Base-by-base conservation (phyloP, 2,797 vertebrate genomes). In the Oreonectes daqikongensis region DNA sequence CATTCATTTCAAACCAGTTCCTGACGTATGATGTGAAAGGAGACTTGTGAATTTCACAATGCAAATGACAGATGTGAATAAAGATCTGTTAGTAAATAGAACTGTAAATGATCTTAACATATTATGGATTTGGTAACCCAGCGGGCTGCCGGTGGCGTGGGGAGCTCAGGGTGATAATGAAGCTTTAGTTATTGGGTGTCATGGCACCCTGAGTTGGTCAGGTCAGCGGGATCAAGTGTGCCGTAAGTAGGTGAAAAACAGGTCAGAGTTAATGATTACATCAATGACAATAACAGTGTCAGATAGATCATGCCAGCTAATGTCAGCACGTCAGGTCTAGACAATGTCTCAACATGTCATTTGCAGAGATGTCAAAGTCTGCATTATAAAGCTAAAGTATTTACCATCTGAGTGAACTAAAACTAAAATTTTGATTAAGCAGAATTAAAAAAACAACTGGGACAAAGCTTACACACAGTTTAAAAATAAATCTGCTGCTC, bases 211-310 rank as follows among this genome's bases (percentile, higher is more conserved):
- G 71, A 63, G 60, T 72, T 48, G 57, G n/a, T 32, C 52, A 70
- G 35, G 52, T 75, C 67, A 53, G 32, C 11, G 30, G 72, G 78
- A 64, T 69, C 24, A 40, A 57, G 59, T 50, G 5, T 50, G 17
- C 5, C 61, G 50, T 28, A 50, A 65, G 42, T 12, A 35, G 30
- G 22, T 3, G 40, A 69, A 74, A 78, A 72, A 63, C 70, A 72
- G 77, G 77, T 78, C 73, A 81, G 57, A 81, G 70, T 81, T 65
- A 74, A 67, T 50, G 57, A 69, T 78, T 64, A 65, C n/a, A 57
- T 72, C 15, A 32, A 22, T 20, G 30, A 35, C 7, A 32, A 59
- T 52, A 22, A 55, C 12, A 71, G 18, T 10, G 38, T 59, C 15
- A 42, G 20, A 55, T 3, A 14, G 52, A 22, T 55, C 9, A 0